Evolutionary conservation across 2,888 invertebrate genomes (phyloP).

Genomic region (Lithophane semibrunnea): DNA sequence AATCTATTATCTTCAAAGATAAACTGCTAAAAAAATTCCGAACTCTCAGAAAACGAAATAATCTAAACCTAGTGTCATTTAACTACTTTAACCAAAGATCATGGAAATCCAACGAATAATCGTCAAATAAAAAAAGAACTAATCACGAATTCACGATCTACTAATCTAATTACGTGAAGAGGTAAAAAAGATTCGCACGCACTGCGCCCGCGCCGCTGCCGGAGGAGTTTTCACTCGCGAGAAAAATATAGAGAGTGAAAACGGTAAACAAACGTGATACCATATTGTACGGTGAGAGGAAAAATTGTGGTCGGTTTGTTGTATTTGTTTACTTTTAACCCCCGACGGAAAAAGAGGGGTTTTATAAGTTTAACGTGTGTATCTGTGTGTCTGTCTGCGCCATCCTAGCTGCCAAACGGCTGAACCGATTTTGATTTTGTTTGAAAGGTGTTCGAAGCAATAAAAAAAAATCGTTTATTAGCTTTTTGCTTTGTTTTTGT

Average conservation of each 20-base stretch:
- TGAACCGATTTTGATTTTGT: too few species aligned
- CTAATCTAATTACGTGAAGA: slow-evolving; percentile 64
- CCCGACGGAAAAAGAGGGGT: too few species aligned
- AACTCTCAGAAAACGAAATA: neutral
- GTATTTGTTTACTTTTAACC: neutral
- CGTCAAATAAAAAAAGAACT: neutral
- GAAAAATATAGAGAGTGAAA: slow-evolving; percentile 89
- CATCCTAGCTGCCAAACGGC: too few species aligned
- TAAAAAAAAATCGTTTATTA: too few species aligned
- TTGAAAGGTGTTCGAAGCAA: too few species aligned
- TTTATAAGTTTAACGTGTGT: too few species aligned
- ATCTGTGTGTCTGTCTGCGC: too few species aligned
- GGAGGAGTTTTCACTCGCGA: slow-evolving; percentile 85
- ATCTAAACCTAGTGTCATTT: neutral
- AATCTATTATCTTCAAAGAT: too few species aligned
- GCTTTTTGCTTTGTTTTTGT: too few species aligned
- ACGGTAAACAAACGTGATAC: slow-evolving; percentile 83
- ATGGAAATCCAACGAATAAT: slow-evolving; percentile 30
- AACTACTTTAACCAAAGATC: slow-evolving; percentile 3
- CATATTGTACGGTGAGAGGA: slow-evolving; percentile 75
- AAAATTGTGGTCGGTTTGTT: slow-evolving; percentile 11
- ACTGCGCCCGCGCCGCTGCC: slow-evolving; percentile 45
- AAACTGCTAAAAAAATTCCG: neutral
- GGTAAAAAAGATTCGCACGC: slow-evolving; percentile 68
- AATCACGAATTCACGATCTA: slow-evolving; percentile 61